Evolutionary conservation across 2,797 vertebrate species (phyloP), one percentile per base, ranked within the genome.

Genomic region (Enteromius argenteus): DNA sequence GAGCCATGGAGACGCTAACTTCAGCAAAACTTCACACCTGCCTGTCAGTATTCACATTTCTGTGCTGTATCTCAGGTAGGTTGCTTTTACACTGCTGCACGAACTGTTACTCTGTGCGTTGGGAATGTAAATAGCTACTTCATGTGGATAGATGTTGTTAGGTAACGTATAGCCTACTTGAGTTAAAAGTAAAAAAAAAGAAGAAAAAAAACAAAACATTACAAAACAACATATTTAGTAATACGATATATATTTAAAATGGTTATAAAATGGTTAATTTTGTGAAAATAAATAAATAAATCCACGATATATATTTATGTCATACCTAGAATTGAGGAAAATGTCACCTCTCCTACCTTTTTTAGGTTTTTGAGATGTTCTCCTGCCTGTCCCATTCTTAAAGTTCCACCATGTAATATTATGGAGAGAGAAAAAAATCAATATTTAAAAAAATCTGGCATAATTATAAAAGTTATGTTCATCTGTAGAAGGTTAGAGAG

Each of bases 51-150:
- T 56, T 93, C 0, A 87, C 90, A 68, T 86, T 93, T 8, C 88
- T 94, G 76, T 92, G 90, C 67, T 86, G 84, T 69, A 87, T 93
- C 67, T 87, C 93, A 92, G 95, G 95, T 96, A 88, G 88, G 94
- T 14, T 62, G 30, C 23, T 49, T 35, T 7, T 58, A 44, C 39
- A 32, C 23, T 14, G 6, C 13, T 71, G 5, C 4, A 6, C 10
- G 0, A 35, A 78, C 23, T 8, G 2, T 56, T 68, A 27, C 14
- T 44, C 32, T 76, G 19, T 67, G 17, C 5, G 7, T 42, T n/a
- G 27, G 44, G 15, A 17, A 23, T 8, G 62, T 3, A 71, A 56
- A 53, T 39, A 13, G 42, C 42, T 44, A 53, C 10, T 60, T n/a
- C 0, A 32, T 58, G 27, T 74, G n/a, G 68, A n/a, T 23, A 68